These are phyloP conservation scores for Acronicta aceris DNA, from an alignment of 2,888 invertebrate species.

Conservation along the genomic window DNA sequence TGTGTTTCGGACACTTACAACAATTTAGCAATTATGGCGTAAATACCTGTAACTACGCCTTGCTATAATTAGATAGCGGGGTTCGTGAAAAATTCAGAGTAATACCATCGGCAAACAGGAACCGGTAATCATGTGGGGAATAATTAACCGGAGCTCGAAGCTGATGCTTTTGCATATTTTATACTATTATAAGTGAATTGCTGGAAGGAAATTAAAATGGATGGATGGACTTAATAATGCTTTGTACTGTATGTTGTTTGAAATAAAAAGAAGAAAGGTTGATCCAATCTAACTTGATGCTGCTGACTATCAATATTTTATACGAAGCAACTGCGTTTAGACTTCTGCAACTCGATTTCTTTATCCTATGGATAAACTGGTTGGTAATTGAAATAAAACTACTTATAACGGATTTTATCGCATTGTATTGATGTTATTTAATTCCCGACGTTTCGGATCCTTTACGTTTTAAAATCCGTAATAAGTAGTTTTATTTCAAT, in stretches of 20 bases:
- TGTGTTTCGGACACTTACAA: slow-evolving; percentile 18
- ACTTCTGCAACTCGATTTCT: too few species aligned
- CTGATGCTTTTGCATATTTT: slow-evolving; percentile 25
- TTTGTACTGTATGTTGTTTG: neutral
- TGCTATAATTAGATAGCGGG: slow-evolving; percentile 39
- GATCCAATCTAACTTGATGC: too few species aligned
- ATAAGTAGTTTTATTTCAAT: too few species aligned
- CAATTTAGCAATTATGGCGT: slow-evolving; percentile 15
- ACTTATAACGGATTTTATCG: too few species aligned
- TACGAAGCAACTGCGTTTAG: too few species aligned
- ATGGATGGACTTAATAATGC: slow-evolving; percentile 11
- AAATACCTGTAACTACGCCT: slow-evolving; percentile 22
- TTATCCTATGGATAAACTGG: too few species aligned
- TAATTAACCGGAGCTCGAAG: slow-evolving; percentile 41
- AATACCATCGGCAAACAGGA: slow-evolving; percentile 49
- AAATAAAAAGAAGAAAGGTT: too few species aligned
- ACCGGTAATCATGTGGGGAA: slow-evolving; percentile 48
- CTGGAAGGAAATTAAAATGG: slow-evolving; percentile 21
- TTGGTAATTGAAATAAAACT: too few species aligned
- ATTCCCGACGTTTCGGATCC: too few species aligned
- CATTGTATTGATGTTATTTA: too few species aligned
- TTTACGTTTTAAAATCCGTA: too few species aligned
- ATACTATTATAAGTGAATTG: slow-evolving; percentile 20
- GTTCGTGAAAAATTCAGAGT: slow-evolving; percentile 49
- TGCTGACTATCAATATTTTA: too few species aligned